Percentiles rank a stretch among this genome's conserved stretches.
These are phyloP conservation scores for Leptinotarsa peninsularis DNA, from an alignment of 2,888 invertebrate genomes.

Conservation along the genomic window DNA sequence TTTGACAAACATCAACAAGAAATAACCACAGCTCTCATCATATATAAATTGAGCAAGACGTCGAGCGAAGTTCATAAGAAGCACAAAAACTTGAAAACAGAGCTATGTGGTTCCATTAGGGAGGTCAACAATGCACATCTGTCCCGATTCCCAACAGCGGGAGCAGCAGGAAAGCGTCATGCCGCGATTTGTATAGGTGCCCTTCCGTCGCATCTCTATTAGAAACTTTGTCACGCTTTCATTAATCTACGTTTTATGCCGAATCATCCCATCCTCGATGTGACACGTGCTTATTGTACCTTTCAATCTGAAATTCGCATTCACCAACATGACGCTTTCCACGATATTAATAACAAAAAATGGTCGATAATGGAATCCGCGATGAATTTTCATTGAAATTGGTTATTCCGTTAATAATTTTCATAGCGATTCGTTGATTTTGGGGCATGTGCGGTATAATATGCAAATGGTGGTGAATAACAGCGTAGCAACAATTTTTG, in stretches of 20 bases:
- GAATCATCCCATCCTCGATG: slow-evolving; percentile 54
- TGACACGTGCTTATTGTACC: slow-evolving; percentile 55
- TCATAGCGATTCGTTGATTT: slow-evolving; percentile 11
- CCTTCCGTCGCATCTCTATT: slow-evolving; percentile 59
- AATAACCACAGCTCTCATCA: background rate
- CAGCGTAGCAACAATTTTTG: slow-evolving; percentile 5
- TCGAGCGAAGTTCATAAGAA: slow-evolving; percentile 47
- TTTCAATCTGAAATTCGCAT: slow-evolving; percentile 53
- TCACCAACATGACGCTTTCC: slow-evolving; percentile 34
- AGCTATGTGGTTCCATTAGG: slow-evolving; percentile 59
- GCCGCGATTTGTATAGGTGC: slow-evolving; percentile 46
- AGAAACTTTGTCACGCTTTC: slow-evolving; percentile 58
- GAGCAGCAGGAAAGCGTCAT: slow-evolving; percentile 24
- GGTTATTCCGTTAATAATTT: slow-evolving; percentile 18
- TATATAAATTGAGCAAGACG: slow-evolving; percentile 33
- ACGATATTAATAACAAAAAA: slow-evolving; percentile 32
- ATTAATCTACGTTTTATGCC: slow-evolving; percentile 62
- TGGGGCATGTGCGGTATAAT: slow-evolving; percentile 22
- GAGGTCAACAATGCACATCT: slow-evolving; percentile 61
- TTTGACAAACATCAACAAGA: background rate
- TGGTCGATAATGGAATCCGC: slow-evolving; percentile 24
- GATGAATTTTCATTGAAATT: slow-evolving; percentile 31
- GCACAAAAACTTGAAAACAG: slow-evolving; percentile 57
- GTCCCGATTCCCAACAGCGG: slow-evolving; percentile 53
- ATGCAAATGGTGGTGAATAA: slow-evolving; percentile 27